Base-by-base conservation (phyloP, 2,113 vertebrate genomes). In the Indri indri region DNA sequence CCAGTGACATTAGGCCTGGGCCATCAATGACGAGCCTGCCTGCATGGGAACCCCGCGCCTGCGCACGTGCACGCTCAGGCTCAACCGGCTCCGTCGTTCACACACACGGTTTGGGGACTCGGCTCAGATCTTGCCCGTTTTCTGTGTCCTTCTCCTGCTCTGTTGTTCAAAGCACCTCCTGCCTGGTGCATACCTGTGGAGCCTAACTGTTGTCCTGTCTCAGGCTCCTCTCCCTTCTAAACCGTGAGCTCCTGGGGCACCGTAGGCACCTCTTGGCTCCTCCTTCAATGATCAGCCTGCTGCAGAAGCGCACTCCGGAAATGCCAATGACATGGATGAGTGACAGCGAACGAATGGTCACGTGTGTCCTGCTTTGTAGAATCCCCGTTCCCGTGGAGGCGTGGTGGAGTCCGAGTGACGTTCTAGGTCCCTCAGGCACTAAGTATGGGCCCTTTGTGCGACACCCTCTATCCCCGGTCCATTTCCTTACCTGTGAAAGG, bases 1-100 rank as follows among this genome's bases (percentile, higher is more conserved):
- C 17, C 68, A 23, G 1, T 1, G 42, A n/a, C 18, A 80, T 23
- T 3, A 54, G 63, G 57, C 22, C 25, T 30, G 42, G 22, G 34
- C 71, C 30, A 4, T 5, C 0, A 0, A 45, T 34, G 1, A 9
- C 2, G 20, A 54, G 23, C 16, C 6, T 0, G 4, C 20, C 57
- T 5, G 50, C 23, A 12, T 14, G 9, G 76, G 32, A 52, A 45
- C 2, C 17, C 12, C 3, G 11, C 23, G 22, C 4, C 52, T 2
- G 2, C 16, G 3, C 4, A 22, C 25, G 73, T 0, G 57, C 5
- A 2, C 1, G 1, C 42, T 9, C 6, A 37, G 54, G 6, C 23
- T 5, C 13, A 22, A 34, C 54, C 13, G 16, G 20, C 2, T 10
- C 0, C 1, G 0, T 18, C 7, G 10, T 20, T 7, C 47, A 37